Conservation (phyloP, 2,797 vertebrate genomes). For the Eremophila alpestris region DNA sequence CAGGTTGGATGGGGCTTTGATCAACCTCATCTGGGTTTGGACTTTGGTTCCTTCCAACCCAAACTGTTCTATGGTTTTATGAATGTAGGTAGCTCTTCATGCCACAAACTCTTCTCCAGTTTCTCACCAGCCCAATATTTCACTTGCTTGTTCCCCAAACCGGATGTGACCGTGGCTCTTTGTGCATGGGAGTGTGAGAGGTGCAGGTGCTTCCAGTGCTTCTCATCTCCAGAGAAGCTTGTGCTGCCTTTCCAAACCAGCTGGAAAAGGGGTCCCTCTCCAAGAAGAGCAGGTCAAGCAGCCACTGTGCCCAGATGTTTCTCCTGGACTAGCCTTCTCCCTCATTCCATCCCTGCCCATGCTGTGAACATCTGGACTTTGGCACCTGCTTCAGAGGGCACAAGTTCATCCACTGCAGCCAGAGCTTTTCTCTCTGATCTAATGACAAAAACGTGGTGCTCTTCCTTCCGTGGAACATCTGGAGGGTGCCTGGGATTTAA, state of each 20-base stretch:
- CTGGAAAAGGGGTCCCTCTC: background rate
- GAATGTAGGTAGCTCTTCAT: background rate
- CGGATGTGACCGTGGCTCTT: fast-evolving
- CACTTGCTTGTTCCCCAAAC: background rate
- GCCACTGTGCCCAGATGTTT: background rate
- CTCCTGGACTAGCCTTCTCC: background rate
- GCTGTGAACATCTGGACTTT: background rate
- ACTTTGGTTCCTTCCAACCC: background rate
- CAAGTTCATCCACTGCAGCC: background rate
- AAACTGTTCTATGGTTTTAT: background rate
- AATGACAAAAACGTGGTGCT: background rate
- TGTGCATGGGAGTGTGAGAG: background rate
- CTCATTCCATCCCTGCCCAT: background rate
- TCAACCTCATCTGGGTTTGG: background rate
- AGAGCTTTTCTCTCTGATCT: background rate
- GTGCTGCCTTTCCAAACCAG: background rate
- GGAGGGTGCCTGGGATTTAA: background rate
- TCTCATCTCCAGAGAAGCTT: background rate
- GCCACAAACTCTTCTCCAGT: background rate
- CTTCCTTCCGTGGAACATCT: background rate
- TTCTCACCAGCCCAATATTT: background rate
- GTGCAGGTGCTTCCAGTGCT: background rate
- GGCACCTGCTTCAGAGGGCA: background rate
- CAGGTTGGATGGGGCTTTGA: background rate
- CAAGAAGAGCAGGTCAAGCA: background rate